Base-by-base conservation (phyloP, 2,113 vertebrate genomes). In the Pseudorhombus dupliciocellatus region DNA sequence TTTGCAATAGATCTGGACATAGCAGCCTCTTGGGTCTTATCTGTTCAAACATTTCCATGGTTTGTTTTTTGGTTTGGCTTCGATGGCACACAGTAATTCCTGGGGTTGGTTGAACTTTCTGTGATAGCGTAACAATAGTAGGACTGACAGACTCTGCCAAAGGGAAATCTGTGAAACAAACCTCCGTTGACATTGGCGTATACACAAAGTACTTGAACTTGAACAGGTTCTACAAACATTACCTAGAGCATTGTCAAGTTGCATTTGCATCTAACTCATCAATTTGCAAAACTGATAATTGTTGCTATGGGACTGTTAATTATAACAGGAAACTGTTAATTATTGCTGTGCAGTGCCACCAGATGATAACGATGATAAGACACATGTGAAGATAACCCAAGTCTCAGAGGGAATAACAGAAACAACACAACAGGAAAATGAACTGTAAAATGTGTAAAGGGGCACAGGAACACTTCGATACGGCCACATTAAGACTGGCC, bases 241-340 rank as follows among this genome's bases (percentile, higher is more conserved):
- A 5, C 26, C 26, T 2, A 28, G n/a, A 24, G 12, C 40, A 44
- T 25, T 26, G 37, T 61, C 40, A 28, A 15, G 26, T 21, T 21
- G 20, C 44, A 30, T n/a, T 7, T 21, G 4, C 44, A 15, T 48
- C 26, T 8, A 26, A 48, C 21, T 21, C 44, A 51, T 31, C 25
- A 31, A 21, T 63, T 20, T 25, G 5, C 7, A 22, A 6, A 64
- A 31, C 44, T 30, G 44, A 5, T 31, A 64, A 64, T 64, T 64
- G 60, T 50, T 64, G 61, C 61, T 30, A 16, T 9, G 61, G 18
- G 61, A 50, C 44, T 64, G 61, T 31, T 63, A 63, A 50, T 50
- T 63, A 15, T 7, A 26, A 28, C 40, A 46, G 24, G 42, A 42
- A 62, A 48, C 42, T 62, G 60, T 30, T 50, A 63, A 63, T 48